Evolutionary conservation across 1,140 invertebrate species (phyloP).

Genomic region (Samia ricini): DNA sequence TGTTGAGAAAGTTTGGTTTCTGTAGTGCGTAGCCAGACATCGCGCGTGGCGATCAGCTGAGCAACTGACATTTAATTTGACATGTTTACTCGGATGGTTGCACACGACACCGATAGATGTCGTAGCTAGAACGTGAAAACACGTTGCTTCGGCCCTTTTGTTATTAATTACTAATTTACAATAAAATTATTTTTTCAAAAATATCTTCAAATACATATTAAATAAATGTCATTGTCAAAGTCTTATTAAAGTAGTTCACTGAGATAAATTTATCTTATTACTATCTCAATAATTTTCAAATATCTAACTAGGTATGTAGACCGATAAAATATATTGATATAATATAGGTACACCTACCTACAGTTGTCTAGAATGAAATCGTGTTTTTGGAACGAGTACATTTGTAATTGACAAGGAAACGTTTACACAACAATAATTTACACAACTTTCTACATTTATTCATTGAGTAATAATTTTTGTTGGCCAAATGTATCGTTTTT

Average conservation of each 20-base stretch:
- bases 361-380: neutral
- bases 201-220: too few species aligned
- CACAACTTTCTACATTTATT: constrained; percentile 9
- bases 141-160: neutral
- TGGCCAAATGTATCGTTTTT: neutral
- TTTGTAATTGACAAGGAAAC: neutral
- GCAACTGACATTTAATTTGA: constrained; percentile 67
- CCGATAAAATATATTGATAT: constrained; percentile 3
- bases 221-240: too few species aligned
- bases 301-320: constrained; percentile 6
- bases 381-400: neutral
- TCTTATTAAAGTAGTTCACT: constrained; percentile 2
- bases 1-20: constrained; percentile 48
- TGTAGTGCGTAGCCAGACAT: constrained; percentile 26
- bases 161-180: too few species aligned
- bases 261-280: constrained; percentile 7
- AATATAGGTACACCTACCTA: neutral
- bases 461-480: neutral
- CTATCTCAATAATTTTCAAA: constrained; percentile 9
- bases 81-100: constrained; percentile 64
- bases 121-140: constrained; percentile 28
- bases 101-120: constrained; percentile 55
- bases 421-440: neutral
- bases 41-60: constrained; percentile 71
- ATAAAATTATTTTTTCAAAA: too few species aligned